These are phyloP conservation scores for Haliclystus octoradiatus DNA, from an alignment of 30 jellyfish, hydroid and myxozoan species.

Conservation along the genomic window DNA sequence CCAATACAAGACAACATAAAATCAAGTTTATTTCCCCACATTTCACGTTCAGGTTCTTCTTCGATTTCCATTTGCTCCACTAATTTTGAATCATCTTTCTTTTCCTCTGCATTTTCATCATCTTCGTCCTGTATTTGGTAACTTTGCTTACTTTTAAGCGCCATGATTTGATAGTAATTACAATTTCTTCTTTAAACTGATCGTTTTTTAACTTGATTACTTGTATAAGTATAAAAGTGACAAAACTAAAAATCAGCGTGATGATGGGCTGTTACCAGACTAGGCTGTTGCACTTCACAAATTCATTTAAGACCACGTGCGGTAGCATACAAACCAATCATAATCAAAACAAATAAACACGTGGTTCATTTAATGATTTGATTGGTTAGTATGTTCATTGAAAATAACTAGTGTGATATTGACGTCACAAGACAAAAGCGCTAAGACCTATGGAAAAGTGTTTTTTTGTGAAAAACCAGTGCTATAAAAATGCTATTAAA, in stretches of 20 bases:
- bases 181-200: too few relatives aligned
- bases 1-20: conserved; percentile 74
- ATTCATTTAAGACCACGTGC: neutral
- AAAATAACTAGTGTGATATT: too few relatives aligned
- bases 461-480: too few relatives aligned
- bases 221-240: neutral
- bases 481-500: too few relatives aligned
- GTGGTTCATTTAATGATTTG: too few relatives aligned
- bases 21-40: conserved; percentile 77
- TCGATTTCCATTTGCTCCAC: conserved; percentile 4
- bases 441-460: too few relatives aligned
- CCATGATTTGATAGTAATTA: too few relatives aligned
- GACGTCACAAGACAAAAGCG: too few relatives aligned
- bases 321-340: neutral
- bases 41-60: conserved; percentile 39
- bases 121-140: neutral
- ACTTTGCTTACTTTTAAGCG: neutral
- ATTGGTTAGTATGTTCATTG: too few relatives aligned
- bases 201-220: neutral
- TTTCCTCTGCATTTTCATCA: neutral
- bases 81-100: neutral
- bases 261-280: neutral
- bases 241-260: neutral
- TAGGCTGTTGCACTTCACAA: neutral
- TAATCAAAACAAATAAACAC: too few relatives aligned